Base-by-base conservation (phyloP, 2,888 invertebrate species). In the Cataglyphis cursor region DNA sequence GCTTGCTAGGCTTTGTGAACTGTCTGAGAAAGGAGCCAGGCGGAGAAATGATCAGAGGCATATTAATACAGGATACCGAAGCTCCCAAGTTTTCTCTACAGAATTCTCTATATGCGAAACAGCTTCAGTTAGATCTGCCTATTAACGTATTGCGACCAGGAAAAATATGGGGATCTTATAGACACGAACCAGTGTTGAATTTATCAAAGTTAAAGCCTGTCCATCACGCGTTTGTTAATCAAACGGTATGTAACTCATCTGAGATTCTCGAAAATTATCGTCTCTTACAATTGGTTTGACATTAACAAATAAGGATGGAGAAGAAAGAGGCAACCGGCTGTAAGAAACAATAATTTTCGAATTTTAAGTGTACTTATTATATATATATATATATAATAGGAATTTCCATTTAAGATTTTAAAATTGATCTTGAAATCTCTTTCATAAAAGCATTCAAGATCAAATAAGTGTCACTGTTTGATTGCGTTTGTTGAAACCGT, bases 1-100 rank as follows among this genome's bases (percentile, higher is more conserved):
- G 99, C 18, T 95, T 99, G 0, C 94, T 98, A 31, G 99, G 99
- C n/a, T 95, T 99, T 76, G 96, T 98, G 0, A 98, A 98, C 91
- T 99, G 99, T 94, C 94, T 99, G 41, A 96, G 97, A 83, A 97
- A 96, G 90, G 99, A 99, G 93, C 97, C 97, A 0, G 97, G 97
- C 87, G 94, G 94, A 3, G 94, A 96, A 88, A 93, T 96, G 0
- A 95, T 96, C 0, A 95, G 96, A 74, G 96, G 96, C 80, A 94
- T 98, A 9, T 96, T 97, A 54, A 96, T 97, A 78, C 93, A 95
- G 87, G 95, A 96, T 72, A 93, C 95, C 0, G 95, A 95, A 1
- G 97, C 97, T 0, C 97, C 97, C 0, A 93, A 95, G 2, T 98
- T 98, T 89, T 96, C 97, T 88, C 94, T 96, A 3, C 95, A 96